phyloP scores from a whole-genome alignment of 2,113 vertebrate genomes.

The Echinops telfairi region DNA sequence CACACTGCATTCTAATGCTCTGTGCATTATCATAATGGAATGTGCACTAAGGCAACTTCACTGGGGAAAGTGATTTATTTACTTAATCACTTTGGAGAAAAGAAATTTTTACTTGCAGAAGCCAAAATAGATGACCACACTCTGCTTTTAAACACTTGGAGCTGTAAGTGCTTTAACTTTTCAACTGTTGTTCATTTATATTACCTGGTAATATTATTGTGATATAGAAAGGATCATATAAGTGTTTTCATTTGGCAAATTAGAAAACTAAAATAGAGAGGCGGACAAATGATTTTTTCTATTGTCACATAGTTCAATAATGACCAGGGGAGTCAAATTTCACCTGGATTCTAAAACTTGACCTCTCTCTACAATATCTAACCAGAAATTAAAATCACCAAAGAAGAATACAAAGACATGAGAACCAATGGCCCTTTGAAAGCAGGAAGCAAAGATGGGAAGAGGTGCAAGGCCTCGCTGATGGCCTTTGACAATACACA shows the following conservation, averaged over 20 bases:
- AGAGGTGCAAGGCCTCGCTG: background rate
- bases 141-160: background rate
- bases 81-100: constrained; percentile 23
- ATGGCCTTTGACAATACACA: background rate
- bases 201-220: background rate
- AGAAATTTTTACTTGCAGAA: background rate
- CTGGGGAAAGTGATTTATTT: constrained; percentile 42
- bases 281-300: background rate
- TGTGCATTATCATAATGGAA: constrained; percentile 27
- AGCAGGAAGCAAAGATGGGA: background rate
- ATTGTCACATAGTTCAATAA: background rate
- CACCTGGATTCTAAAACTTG: background rate
- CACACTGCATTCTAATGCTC: constrained; percentile 39
- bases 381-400: background rate
- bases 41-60: background rate
- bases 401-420: background rate
- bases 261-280: background rate
- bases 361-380: background rate
- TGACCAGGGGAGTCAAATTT: background rate
- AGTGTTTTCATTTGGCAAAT: background rate
- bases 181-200: background rate
- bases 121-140: background rate
- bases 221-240: background rate
- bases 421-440: background rate
- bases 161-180: background rate